Evolutionary conservation across 2,113 vertebrate genomes (phyloP).

Genomic region (Machaerirhynchus nigripectus): DNA sequence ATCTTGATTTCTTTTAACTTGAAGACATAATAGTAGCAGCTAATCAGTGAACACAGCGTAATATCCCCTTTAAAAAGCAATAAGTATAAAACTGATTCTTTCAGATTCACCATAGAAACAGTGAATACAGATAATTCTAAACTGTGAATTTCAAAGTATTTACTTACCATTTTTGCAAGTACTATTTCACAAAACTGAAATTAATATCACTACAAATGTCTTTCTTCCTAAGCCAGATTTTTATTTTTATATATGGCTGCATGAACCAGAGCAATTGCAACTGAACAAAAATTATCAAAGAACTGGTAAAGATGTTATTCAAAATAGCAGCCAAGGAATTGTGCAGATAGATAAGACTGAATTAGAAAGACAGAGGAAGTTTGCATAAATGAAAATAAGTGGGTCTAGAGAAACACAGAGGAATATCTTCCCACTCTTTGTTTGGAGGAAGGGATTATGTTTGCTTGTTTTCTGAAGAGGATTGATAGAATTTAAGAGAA

Average conservation of each 20-base stretch:
- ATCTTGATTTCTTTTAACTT: neutral
- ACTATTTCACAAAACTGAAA: neutral
- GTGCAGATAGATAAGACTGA: neutral
- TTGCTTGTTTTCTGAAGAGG: neutral
- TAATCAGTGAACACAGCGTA: rapidly evolving
- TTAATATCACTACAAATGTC: neutral
- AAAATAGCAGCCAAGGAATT: neutral
- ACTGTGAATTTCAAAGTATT: neutral
- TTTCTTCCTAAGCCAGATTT: neutral
- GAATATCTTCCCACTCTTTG: neutral
- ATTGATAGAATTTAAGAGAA: neutral
- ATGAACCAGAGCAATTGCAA: neutral
- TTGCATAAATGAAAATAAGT: neutral
- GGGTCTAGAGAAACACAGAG: neutral
- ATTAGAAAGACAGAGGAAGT: neutral
- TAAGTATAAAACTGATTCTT: neutral
- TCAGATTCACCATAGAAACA: neutral
- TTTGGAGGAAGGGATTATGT: neutral
- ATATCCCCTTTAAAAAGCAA: neutral
- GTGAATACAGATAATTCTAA: neutral
- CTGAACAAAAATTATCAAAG: neutral
- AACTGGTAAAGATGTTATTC: neutral
- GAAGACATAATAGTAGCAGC: neutral
- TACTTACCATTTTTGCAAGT: neutral
- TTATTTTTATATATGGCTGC: neutral